Conservation (phyloP, 2,113 vertebrate genomes). For the Cyanistes caeruleus region DNA sequence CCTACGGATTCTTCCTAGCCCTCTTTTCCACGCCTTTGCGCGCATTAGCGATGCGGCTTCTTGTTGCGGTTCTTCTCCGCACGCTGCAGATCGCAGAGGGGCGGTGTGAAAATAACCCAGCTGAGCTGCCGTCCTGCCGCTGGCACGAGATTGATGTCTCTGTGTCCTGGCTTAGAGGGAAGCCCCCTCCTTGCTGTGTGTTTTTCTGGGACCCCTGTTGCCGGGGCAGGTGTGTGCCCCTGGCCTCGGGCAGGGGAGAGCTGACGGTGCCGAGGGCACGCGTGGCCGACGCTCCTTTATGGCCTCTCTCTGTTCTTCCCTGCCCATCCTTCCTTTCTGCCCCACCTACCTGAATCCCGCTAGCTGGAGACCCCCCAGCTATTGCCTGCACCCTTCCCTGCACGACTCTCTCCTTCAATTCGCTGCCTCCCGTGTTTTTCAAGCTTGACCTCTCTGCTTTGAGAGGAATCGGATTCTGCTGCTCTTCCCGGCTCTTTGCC, state of each 20-base stretch:
- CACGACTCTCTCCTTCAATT: background rate
- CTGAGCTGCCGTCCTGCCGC: background rate
- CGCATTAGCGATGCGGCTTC: background rate
- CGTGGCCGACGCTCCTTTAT: background rate
- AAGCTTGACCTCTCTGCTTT: background rate
- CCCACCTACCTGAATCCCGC: background rate
- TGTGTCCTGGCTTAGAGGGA: background rate
- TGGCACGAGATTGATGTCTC: background rate
- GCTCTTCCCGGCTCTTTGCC: background rate
- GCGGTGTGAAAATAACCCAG: background rate
- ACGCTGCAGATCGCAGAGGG: background rate
- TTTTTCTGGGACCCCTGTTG: background rate
- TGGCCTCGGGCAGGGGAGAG: background rate
- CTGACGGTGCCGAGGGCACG: accelerated
- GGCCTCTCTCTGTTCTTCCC: background rate
- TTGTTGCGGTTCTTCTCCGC: background rate
- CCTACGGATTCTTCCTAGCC: background rate
- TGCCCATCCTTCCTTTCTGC: background rate
- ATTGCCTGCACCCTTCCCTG: background rate
- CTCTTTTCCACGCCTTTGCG: too few species aligned
- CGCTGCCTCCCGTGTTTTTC: background rate
- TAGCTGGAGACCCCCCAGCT: background rate
- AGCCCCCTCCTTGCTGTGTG: background rate
- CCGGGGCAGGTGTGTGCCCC: background rate
- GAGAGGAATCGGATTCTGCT: accelerated